Evolutionary conservation across 2,797 vertebrate genomes (phyloP).

Genomic region (Hylomyscus alleni): DNA sequence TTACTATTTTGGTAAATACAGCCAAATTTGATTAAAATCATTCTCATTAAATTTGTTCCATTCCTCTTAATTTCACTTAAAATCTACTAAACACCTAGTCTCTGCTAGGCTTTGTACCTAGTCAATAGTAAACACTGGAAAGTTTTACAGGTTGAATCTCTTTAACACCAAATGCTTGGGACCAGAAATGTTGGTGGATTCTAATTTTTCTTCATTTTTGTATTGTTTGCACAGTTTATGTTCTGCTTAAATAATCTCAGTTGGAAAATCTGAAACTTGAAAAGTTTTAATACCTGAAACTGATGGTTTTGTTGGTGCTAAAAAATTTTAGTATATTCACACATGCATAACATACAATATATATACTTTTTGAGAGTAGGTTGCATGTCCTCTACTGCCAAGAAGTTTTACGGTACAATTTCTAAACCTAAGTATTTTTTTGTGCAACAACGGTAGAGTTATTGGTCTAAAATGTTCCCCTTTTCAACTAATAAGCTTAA

Average conservation of each 20-base stretch:
- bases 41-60: slow-evolving; percentile 26
- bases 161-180: not conserved
- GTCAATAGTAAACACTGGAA: slow-evolving; percentile 3
- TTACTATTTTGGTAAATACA: slow-evolving; percentile 50
- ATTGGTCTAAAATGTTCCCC: not conserved
- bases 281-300: not conserved
- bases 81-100: slow-evolving; percentile 16
- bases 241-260: not conserved
- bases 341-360: not conserved
- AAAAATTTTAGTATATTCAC: not conserved
- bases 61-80: slow-evolving; percentile 1
- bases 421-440: slow-evolving; percentile 21
- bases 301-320: not conserved
- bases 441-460: slow-evolving; percentile 1
- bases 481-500: not conserved
- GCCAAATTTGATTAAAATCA: slow-evolving; percentile 37
- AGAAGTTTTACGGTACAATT: slow-evolving; percentile 32
- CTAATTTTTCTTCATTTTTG: not conserved
- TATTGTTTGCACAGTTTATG: not conserved
- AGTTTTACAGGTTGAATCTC: not conserved
- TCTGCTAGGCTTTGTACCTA: slow-evolving; percentile 45
- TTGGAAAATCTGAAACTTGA: not conserved
- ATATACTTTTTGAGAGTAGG: not conserved
- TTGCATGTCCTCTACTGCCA: slow-evolving; percentile 5
- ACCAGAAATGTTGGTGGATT: not conserved